phyloP scores from a whole-genome alignment of 2,888 invertebrate species.

The Dicyrtoma fusca region DNA sequence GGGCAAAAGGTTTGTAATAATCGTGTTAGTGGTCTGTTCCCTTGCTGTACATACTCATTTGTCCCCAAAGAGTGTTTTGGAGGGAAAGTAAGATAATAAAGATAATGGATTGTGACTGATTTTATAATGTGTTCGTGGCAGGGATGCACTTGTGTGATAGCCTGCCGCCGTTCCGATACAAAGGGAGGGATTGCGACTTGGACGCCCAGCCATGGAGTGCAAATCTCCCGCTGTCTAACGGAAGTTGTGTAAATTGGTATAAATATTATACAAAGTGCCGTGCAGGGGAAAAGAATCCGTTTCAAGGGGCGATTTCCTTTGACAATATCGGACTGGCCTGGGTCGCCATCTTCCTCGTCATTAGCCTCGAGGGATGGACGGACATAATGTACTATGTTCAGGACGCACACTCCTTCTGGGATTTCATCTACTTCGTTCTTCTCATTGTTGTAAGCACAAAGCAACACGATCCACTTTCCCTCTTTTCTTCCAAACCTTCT shows the following conservation, averaged over 20 bases:
- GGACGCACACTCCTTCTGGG: slow-evolving; percentile 99
- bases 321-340: slow-evolving; percentile 99
- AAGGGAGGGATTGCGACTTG: slow-evolving; percentile 71
- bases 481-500: not conserved
- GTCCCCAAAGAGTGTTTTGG: too few relatives aligned
- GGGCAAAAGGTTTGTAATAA: too few relatives aligned
- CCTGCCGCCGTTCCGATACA: slow-evolving; percentile 74
- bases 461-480: not conserved
- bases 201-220: slow-evolving; percentile 65
- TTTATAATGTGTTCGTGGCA: slow-evolving; percentile 30
- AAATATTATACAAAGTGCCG: slow-evolving; percentile 95
- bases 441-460: slow-evolving; percentile 98
- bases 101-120: too few relatives aligned
- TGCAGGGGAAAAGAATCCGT: slow-evolving; percentile 92
- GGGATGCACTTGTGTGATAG: slow-evolving; percentile 83
- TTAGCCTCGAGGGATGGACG: slow-evolving; percentile 87
- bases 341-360: slow-evolving; percentile 99
- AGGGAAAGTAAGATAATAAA: too few relatives aligned
- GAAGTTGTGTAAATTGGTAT: slow-evolving; percentile 96
- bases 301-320: slow-evolving; percentile 98
- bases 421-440: slow-evolving; percentile 99
- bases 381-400: slow-evolving; percentile 99
- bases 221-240: slow-evolving; percentile 66
- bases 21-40: too few relatives aligned
- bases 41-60: too few relatives aligned